These are phyloP conservation scores for Quiscalus mexicanus DNA, from an alignment of 2,113 vertebrate species.

Conservation along the genomic window DNA sequence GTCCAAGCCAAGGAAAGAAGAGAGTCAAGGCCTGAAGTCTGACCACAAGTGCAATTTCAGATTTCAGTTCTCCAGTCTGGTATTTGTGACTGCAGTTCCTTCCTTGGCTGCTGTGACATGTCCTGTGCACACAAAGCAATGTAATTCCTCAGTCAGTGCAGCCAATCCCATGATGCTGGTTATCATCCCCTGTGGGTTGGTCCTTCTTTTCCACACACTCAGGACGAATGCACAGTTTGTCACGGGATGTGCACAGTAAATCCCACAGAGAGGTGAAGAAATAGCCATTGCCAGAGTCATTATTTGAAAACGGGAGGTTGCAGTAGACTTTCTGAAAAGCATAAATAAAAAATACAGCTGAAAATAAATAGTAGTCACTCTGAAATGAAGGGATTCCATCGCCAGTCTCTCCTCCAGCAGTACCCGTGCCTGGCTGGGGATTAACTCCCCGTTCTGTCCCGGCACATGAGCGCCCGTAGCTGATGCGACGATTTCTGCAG, in stretches of 20 bases:
- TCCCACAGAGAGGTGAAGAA: not conserved
- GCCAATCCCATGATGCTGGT: not conserved
- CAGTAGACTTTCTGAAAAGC: not conserved
- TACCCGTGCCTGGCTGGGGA: not conserved
- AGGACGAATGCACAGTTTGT: not conserved
- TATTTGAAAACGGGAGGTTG: not conserved
- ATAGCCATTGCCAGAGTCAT: not conserved
- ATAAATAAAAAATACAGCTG: not conserved
- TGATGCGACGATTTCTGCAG: constrained; percentile 41
- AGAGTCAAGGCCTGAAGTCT: not conserved
- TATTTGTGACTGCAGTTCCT: not conserved
- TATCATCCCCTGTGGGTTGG: not conserved
- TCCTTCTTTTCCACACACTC: not conserved
- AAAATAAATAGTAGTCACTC: not conserved
- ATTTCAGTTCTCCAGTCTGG: not conserved
- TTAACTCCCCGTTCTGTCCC: not conserved
- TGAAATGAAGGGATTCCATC: not conserved
- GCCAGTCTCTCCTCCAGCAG: not conserved
- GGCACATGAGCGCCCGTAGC: not conserved
- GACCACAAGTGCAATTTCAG: not conserved
- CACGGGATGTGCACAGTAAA: not conserved
- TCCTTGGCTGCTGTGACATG: not conserved
- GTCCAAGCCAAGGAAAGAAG: not conserved
- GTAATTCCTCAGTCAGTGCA: not conserved
- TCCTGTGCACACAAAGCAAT: not conserved